phyloP scores from a whole-genome alignment of 2,888 invertebrate species.

The Acrobasis suavella region DNA sequence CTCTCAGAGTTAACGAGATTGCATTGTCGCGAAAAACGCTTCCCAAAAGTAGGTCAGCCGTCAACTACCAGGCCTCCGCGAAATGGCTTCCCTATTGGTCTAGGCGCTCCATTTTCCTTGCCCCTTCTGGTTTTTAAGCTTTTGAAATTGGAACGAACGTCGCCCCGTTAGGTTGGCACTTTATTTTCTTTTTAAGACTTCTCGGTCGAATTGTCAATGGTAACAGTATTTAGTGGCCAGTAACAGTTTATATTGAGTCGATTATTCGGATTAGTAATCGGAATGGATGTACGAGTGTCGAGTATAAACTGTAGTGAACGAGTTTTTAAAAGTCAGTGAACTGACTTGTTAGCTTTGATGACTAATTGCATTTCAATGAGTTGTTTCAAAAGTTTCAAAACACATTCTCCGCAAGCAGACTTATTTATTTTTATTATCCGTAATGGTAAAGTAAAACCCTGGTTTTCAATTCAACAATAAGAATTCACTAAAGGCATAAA shows the following conservation, averaged over 20 bases:
- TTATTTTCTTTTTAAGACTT: constrained; percentile 37
- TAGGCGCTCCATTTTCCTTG: constrained; percentile 38
- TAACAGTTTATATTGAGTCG: constrained; percentile 19
- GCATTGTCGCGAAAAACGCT: constrained; percentile 54
- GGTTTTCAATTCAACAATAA: neutral
- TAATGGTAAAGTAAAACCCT: neutral
- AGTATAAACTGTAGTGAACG: neutral
- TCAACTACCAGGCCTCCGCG: constrained; percentile 45
- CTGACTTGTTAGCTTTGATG: neutral
- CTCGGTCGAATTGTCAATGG: constrained; percentile 38
- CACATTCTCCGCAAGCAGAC: no score
- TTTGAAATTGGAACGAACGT: constrained; percentile 31
- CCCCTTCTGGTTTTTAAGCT: constrained; percentile 31
- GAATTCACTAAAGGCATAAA: neutral
- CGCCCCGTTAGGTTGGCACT: constrained; percentile 26
- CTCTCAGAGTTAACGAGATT: constrained; percentile 53
- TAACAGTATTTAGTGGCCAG: constrained; percentile 28
- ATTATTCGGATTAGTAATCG: constrained; percentile 2
- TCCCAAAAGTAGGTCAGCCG: constrained; percentile 55
- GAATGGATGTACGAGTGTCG: no score
- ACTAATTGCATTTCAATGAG: neutral
- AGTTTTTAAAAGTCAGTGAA: neutral
- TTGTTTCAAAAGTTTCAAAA: no score
- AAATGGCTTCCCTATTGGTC: constrained; percentile 58
- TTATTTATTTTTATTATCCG: neutral